phyloP scores from a whole-genome alignment of 2,113 vertebrate species.

The Caranx ignobilis region DNA sequence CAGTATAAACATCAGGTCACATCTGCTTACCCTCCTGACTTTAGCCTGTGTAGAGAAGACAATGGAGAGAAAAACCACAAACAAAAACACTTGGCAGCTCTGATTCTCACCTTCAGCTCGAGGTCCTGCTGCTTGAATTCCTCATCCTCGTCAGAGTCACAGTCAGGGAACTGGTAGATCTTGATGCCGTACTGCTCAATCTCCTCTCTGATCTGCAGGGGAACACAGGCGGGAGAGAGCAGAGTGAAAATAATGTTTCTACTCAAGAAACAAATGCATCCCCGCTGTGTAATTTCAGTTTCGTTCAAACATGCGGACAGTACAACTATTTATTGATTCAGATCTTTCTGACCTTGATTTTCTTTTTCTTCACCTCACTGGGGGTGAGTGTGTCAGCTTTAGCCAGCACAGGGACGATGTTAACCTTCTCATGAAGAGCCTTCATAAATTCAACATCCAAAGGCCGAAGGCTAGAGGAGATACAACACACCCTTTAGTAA shows the following conservation, averaged over 20 bases:
- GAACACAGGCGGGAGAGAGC: slow-evolving; percentile 10
- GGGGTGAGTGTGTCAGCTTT: slow-evolving; percentile 97
- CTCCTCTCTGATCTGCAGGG: slow-evolving; percentile 92
- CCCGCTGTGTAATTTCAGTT: not conserved
- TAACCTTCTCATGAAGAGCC: slow-evolving; percentile 96
- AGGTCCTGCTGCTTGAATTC: slow-evolving; percentile 97
- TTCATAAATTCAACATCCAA: slow-evolving; percentile 98
- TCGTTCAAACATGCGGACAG: not conserved
- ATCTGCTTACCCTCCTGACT: too few species aligned
- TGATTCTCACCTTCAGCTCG: slow-evolving; percentile 89
- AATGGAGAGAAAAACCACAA: not conserved
- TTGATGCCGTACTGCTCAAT: slow-evolving; percentile 94
- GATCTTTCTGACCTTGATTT: slow-evolving; percentile 87
- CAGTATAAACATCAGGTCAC: not conserved
- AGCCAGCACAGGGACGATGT: slow-evolving; percentile 95
- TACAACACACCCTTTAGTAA: not conserved
- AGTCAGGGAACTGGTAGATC: slow-evolving; percentile 98
- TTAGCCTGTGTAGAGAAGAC: not conserved
- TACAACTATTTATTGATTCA: not conserved
- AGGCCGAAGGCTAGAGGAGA: slow-evolving; percentile 89
- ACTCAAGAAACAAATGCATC: not conserved
- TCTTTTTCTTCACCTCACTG: slow-evolving; percentile 92
- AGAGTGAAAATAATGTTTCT: not conserved
- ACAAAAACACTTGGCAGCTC: not conserved
- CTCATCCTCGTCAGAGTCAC: slow-evolving; percentile 97